A percentile compares a stretch with the other conserved stretches of the same genome.
These are phyloP conservation scores for Drosophila longiperda DNA, from an alignment of 2,888 invertebrate genomes.

Conservation along the genomic window DNA sequence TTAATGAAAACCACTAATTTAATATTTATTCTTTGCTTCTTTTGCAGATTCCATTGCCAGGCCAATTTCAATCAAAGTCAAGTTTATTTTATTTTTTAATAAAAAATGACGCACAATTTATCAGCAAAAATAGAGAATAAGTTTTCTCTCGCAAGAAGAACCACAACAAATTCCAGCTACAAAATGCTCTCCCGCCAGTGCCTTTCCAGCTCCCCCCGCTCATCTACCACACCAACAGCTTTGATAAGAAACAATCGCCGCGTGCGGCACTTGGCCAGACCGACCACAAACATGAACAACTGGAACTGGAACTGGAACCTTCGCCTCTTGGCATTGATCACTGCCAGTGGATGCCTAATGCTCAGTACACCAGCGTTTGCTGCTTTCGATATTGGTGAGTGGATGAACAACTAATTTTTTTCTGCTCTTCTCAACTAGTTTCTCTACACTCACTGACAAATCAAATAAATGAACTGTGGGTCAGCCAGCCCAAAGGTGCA, in stretches of 20 bases:
- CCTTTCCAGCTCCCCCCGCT: constrained; percentile 74
- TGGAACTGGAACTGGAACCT: constrained; percentile 50
- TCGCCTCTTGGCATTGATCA: constrained; percentile 71
- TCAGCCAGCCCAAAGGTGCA: constrained; percentile 54
- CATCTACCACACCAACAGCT: constrained; percentile 41
- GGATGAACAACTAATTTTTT: constrained; percentile 16
- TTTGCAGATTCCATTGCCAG: constrained; percentile 62
- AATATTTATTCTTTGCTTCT: not conserved
- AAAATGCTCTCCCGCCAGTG: constrained; percentile 83
- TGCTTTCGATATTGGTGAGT: constrained; percentile 83
- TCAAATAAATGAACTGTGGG: constrained; percentile 51
- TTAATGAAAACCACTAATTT: not conserved
- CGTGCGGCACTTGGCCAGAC: constrained; percentile 40
- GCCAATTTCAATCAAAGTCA: constrained; percentile 27
- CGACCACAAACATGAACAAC: constrained; percentile 51
- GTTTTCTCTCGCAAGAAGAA: constrained; percentile 17
- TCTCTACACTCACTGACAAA: constrained; percentile 18
- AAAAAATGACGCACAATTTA: constrained; percentile 59
- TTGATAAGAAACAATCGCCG: constrained; percentile 41
- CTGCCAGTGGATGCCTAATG: constrained; percentile 74
- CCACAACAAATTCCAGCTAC: constrained; percentile 33
- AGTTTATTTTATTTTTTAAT: constrained; percentile 10
- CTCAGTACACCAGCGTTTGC: constrained; percentile 71
- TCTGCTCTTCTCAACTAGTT: not conserved
- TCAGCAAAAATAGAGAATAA: constrained; percentile 15